Evolutionary conservation across 2,797 vertebrate genomes (phyloP).

Genomic region (Sebastiscus albofasciatus): DNA sequence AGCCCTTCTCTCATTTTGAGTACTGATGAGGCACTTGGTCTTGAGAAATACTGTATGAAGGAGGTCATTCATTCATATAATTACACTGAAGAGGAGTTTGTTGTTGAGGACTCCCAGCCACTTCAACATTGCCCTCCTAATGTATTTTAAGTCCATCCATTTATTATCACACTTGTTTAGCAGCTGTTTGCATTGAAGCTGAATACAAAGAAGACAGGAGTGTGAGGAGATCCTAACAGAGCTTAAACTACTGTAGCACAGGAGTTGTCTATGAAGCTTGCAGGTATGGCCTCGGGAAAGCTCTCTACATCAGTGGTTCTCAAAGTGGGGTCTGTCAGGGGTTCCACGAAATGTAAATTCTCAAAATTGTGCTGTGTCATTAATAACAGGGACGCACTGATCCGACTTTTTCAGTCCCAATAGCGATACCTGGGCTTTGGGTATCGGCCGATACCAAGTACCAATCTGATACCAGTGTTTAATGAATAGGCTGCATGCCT

Average conservation of each 20-base stretch:
- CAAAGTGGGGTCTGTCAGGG: neutral
- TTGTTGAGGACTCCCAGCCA: conserved; percentile 15
- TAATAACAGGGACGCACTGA: neutral
- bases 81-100: conserved; percentile 35
- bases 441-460: no score
- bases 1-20: conserved; percentile 23
- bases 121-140: conserved; percentile 3
- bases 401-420: no score
- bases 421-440: no score
- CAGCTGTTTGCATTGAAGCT: conserved; percentile 21
- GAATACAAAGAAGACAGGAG: neutral
- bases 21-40: conserved; percentile 20
- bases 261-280: conserved; percentile 3
- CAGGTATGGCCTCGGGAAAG: conserved; percentile 4
- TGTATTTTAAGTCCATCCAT: conserved; percentile 8
- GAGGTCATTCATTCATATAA: conserved; percentile 39
- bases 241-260: neutral
- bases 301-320: neutral
- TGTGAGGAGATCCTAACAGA: neutral
- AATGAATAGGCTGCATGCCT: no score
- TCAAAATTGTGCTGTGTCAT: neutral
- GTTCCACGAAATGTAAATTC: accelerated
- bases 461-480: no score
- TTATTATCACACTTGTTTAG: neutral
- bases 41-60: conserved; percentile 33